A percentile compares a stretch with the other conserved stretches of the same genome.
Evolutionary conservation across 2,113 vertebrate species (phyloP).

Genomic region (Lophura nycthemera): DNA sequence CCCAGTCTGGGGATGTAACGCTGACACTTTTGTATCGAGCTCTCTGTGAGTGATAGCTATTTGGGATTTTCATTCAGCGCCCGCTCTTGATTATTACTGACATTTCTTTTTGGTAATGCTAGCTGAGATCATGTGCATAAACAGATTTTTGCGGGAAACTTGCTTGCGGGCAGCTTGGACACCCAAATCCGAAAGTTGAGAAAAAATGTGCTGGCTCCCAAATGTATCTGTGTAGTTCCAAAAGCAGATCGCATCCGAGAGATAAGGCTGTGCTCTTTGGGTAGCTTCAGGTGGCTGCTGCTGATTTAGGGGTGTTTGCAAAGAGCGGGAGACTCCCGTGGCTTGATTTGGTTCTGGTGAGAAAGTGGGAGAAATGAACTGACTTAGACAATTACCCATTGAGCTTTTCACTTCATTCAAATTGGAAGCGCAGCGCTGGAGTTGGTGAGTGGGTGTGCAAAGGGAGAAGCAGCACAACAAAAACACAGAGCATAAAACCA

Average conservation of each 20-base stretch:
- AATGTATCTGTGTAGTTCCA: constrained; percentile 15
- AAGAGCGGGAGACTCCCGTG: constrained; percentile 17
- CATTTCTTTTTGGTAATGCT: constrained; percentile 58
- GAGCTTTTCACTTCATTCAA: constrained; percentile 70
- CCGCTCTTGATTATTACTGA: constrained; percentile 69
- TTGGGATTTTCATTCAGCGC: constrained; percentile 68
- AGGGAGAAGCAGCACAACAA: constrained; percentile 51
- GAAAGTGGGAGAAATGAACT: constrained; percentile 38
- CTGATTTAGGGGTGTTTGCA: neutral
- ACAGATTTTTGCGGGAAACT: constrained; percentile 57
- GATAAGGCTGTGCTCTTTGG: neutral
- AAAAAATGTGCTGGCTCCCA: neutral
- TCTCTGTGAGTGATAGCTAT: constrained; percentile 37
- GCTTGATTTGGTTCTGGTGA: constrained; percentile 40
- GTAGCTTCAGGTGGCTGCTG: constrained; percentile 38
- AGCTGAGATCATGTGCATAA: neutral
- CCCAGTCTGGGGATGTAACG: constrained; percentile 67
- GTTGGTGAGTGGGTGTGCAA: constrained; percentile 68
- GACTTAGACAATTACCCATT: constrained; percentile 68
- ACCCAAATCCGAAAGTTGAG: neutral
- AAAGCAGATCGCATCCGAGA: neutral
- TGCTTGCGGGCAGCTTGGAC: constrained; percentile 24
- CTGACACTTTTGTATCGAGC: constrained; percentile 62
- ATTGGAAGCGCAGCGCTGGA: neutral
- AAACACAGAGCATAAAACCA: constrained; percentile 45